Evolutionary conservation across 2,797 vertebrate genomes (phyloP), one percentile per base, ranked within the genome.

Genomic region (Propithecus deckenii): DNA sequence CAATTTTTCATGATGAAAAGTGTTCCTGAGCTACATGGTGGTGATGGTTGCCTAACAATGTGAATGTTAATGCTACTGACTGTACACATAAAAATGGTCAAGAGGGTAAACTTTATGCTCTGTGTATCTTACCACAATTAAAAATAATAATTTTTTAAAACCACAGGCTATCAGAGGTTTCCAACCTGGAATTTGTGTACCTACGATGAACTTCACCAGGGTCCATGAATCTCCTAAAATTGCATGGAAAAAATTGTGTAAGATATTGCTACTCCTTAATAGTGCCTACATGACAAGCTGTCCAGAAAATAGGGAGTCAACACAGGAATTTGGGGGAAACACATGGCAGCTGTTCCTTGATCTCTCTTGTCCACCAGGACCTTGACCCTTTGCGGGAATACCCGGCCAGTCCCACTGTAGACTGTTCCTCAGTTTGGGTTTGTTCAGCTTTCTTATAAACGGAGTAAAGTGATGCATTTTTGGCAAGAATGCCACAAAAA

Each of bases 61-160:
- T 18, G 3, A 59, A 20, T 74, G 55, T 48, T 67, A 61, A 35
- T 1, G 23, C 59, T 55, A 7, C 32, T 15, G 55, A 59, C 23
- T 43, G 25, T 32, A 55, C 18, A 28, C 20, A 61, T 11, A 28
- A 48, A 81, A 25, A 8, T 71, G 35, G 14, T 28, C 14, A 84
- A 15, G 38, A 23, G 14, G 15, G 35, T 22, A 2, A 61, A n/a
- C 38, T 79, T 74, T 30, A 22, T 11, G 35, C n/a, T 48, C 35
- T 71, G 30, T n/a, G 35, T 89, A 38, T 87, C 59, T 89, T 63
- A 63, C 15, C 25, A 52, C 48, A 78, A n/a, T 55, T 43, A 43
- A 63, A 91, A 86, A 86, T 41, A 61, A 35, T 23, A 35, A 18
- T 11, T 83, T 72, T 55, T 69, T 57, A 18, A 80, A 80, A 90